Evolutionary conservation across 2,113 vertebrate genomes (phyloP), one percentile per base, ranked within the genome.

Genomic region (Seriola dumerili): DNA sequence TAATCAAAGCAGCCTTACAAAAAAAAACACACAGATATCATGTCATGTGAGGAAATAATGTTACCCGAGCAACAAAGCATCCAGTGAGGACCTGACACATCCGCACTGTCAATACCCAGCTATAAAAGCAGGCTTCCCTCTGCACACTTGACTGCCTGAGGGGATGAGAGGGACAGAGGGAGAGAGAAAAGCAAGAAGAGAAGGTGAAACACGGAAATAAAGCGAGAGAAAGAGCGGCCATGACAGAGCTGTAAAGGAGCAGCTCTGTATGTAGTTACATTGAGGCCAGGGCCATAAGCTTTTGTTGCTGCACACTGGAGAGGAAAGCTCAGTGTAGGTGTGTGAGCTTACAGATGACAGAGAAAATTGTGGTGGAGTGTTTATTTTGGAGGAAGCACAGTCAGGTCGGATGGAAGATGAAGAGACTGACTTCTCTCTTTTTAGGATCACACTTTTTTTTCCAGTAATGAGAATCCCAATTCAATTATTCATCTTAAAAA

Each of bases 201-300:
- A 19, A 3, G 46, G 23, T 66, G 50, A 86, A 59, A 81, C 38
- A 9, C 52, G 69, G 80, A 70, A 74, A 72, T 59, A 34, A 72
- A 85, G 48, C 0, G 13, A 80, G 69, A 46, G 57, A 81, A 76
- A 61, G 78, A 58, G 32, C 25, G 16, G 61, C 69, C 71, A 36
- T 78, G 84, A 74, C 66, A 46, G 82, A 48, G 81, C 62, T 79
- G 72, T 79, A 79, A 86, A 83, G 46, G 66, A 81, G 73, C 73
- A 70, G 80, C 69, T 63, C 63, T 80, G 69, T 69, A 48, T 86
- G 72, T 76, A 62, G 76, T 80, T 61, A 76, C 86, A 64, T 32
- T 5, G 29, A 74, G 68, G 73, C 71, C 29, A 2, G 11, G 32
- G 58, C 67, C 29, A 2, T 32, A 50, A 65, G 83, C 82, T 52